Base-by-base conservation (phyloP, 2,797 vertebrate genomes). In the Syndactyla subalaris region DNA sequence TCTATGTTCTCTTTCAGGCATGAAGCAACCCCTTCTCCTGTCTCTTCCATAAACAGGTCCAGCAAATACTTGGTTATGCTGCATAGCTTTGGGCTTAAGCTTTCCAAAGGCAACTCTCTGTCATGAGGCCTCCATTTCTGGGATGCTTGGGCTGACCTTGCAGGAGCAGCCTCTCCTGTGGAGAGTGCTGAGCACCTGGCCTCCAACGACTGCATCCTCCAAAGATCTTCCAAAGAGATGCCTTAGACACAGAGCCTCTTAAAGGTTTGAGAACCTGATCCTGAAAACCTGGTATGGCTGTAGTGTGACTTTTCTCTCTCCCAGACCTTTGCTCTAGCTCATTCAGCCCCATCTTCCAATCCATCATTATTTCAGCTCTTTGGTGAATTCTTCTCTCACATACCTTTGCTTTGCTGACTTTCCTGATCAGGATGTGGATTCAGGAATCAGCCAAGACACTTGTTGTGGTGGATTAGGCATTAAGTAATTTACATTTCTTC, bases 401-500 rank as follows among this genome's bases (percentile, higher is more conserved):
- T 30, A 45, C 39, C 55, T 75, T 75, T 81, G 12, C 66, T 95
- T 46, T 75, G 76, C 58, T 2, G 7, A 16, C 59, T 71, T 90
- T 63, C 71, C 59, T 24, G 1, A 48, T 79, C 29, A 29, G 71
- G 48, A 79, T 49, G 38, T 45, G 71, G 55, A 78, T 67, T 48
- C 34, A 67, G 63, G 38, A 79, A 71, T 85, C 48, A 70, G 74
- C 67, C 86, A 90, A 90, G 52, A 15, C 34, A 24, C 21, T 32
- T 41, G 34, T 74, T 88, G 84, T 67, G 66, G 81, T 65, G 71
- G 88, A 89, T 95, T 93, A 92, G 57, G 66, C 74, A 82, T 90
- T 51, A 94, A 88, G 52, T 94, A 4, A 91, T 92, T 82, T 84
- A 63, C 74, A 59, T 85, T 92, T 95, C 75, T 81, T 92, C 81